Percentiles rank a stretch among this genome's conserved stretches.
Conservation (phyloP, 2,888 invertebrate genomes). For the Nysson spinosus region DNA sequence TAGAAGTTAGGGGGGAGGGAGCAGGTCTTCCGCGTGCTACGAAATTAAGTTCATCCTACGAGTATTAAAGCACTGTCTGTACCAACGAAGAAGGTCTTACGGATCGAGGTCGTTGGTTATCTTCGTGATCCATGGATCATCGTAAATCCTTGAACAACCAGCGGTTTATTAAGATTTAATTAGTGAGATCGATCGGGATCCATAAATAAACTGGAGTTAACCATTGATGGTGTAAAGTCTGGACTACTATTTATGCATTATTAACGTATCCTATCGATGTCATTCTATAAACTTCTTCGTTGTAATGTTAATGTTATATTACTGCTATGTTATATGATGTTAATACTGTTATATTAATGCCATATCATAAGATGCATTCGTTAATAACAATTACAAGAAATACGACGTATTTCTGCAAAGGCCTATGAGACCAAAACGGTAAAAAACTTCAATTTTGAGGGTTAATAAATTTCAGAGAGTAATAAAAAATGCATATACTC, state of each 20-base stretch:
- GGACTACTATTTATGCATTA: constrained; percentile 15
- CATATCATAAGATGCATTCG: too few relatives aligned
- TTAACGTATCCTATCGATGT: background rate
- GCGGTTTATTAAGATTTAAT: constrained; percentile 29
- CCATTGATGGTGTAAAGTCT: background rate
- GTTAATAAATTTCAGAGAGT: too few relatives aligned
- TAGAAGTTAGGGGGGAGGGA: constrained; percentile 32
- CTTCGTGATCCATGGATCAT: constrained; percentile 5
- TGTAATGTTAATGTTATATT: too few relatives aligned
- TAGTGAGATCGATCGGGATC: constrained; percentile 27
- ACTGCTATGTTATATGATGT: too few relatives aligned
- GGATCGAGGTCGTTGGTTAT: constrained; percentile 22
- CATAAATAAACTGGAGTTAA: constrained; percentile 14
- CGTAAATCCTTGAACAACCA: background rate
- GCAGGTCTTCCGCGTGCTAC: constrained; percentile 19
- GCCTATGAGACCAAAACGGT: too few relatives aligned
- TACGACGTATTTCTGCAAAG: too few relatives aligned
- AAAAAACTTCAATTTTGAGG: too few relatives aligned
- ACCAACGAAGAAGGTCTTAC: constrained; percentile 11
- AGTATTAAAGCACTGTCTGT: constrained; percentile 7
- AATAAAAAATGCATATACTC: too few relatives aligned
- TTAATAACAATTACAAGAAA: too few relatives aligned
- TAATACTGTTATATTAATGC: too few relatives aligned
- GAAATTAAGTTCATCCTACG: constrained; percentile 44
- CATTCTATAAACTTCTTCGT: too few relatives aligned